Base-by-base conservation (phyloP, 2,113 vertebrate species). In the Crotalus helleri region DNA sequence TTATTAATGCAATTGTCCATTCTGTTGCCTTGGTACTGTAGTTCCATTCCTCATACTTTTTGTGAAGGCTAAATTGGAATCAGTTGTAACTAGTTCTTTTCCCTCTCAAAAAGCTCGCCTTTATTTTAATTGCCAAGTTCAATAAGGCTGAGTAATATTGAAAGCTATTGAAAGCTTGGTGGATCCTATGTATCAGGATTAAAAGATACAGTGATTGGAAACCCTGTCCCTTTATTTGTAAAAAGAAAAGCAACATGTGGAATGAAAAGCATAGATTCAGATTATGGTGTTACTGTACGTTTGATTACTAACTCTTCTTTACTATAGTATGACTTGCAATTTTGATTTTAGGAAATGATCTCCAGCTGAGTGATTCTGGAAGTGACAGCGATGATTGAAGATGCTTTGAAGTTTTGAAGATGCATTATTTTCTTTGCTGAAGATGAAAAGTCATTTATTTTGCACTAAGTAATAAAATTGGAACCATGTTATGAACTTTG, bases 341-440 rank as follows among this genome's bases (percentile, higher is more conserved):
- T 46, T 97, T 94, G 95, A 64, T 97, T 98, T 92, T 98, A 99
- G 99, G 99, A 97, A 99, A 97, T 86, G 99, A 99, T 97, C 98
- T 99, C 94, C 99, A 99, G 97, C 97, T 99, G 95, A 99, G 99
- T 96, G 99, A 99, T 93, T 99, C 99, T 69, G 99, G 98, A 96
- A 99, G 99, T 15, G 99, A 99, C 95, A 99, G 99, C 93, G 99
- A 99, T 95, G 98, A 99, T 96, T 99, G 97, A 99, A 92, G 95
- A 97, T 93, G 88, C 91, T 93, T 95, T 94, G 93, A 92, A 95
- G 95, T 94, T 96, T 96, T 91, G 93, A 93, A 94, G 51, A 94
- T 53, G n/a, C 87, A 95, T 95, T 95, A 96, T 94, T 95, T 96
- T 94, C 64, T 94, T 96, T 96, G 93, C 53, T 97, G 95, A 97